Conservation (phyloP, 2,113 vertebrate genomes). For the Zapornia atra region DNA sequence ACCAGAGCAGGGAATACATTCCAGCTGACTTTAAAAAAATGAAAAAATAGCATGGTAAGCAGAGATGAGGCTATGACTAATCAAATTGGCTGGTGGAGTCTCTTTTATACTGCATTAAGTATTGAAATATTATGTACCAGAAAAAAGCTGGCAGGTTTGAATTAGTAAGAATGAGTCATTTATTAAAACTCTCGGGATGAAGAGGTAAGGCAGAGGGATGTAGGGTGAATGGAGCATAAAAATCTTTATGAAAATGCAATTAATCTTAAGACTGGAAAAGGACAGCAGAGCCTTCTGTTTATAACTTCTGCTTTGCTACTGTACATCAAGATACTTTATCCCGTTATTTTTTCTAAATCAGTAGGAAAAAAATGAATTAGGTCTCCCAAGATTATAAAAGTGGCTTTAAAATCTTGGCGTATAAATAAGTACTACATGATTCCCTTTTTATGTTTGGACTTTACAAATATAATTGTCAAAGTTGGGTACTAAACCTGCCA, state of each 20-base stretch:
- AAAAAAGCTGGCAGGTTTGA: slow-evolving; percentile 25
- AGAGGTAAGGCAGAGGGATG: slow-evolving; percentile 5
- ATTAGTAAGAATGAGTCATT: slow-evolving; percentile 27
- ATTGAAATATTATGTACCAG: slow-evolving; percentile 34
- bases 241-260: slow-evolving; percentile 50
- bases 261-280: slow-evolving; percentile 40
- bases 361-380: not conserved
- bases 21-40: slow-evolving; percentile 27
- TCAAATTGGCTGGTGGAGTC: slow-evolving; percentile 40
- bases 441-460: not conserved
- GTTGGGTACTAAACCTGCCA: not conserved
- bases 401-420: not conserved
- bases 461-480: not conserved
- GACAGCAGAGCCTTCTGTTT: slow-evolving; percentile 1
- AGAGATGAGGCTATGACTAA: slow-evolving; percentile 50
- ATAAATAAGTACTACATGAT: not conserved
- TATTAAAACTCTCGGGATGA: slow-evolving; percentile 36
- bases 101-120: not conserved
- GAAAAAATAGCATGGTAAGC: slow-evolving; percentile 19
- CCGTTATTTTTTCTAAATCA: not conserved
- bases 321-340: not conserved
- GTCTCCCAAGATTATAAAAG: not conserved
- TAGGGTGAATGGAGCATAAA: slow-evolving; percentile 54
- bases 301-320: not conserved
- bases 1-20: not conserved